A percentile compares a stretch with the other conserved stretches of the same genome.
These are phyloP conservation scores for Eudyptes chrysolophus DNA, from an alignment of 2,113 vertebrate species.

Conservation along the genomic window DNA sequence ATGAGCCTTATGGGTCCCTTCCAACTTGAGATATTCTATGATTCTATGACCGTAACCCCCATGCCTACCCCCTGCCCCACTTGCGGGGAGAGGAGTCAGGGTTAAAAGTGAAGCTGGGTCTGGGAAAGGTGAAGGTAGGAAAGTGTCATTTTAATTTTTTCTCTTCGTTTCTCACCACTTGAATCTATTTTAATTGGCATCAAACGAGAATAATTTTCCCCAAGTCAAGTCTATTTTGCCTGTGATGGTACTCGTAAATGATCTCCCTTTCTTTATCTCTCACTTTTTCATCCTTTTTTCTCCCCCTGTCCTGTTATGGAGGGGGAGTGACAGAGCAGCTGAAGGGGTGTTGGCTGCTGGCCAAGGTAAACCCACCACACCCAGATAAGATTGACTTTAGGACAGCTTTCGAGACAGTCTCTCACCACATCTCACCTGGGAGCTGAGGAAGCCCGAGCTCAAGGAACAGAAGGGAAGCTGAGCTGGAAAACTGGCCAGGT, in stretches of 20 bases:
- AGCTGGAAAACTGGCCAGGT: neutral
- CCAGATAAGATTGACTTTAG: neutral
- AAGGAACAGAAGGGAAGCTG: neutral
- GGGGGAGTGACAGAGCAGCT: neutral
- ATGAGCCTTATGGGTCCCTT: too few species aligned
- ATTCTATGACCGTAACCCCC: accelerated
- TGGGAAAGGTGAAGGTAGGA: neutral
- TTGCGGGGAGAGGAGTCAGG: accelerated
- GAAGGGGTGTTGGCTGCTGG: neutral
- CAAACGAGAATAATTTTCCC: neutral
- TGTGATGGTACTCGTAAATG: neutral
- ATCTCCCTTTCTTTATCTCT: neutral
- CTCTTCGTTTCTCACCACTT: neutral
- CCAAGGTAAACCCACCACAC: neutral
- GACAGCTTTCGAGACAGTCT: neutral
- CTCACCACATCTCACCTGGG: neutral
- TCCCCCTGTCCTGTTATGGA: neutral
- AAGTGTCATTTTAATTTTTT: neutral
- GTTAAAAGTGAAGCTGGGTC: neutral
- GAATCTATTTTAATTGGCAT: neutral
- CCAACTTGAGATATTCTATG: too few species aligned
- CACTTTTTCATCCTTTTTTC: neutral
- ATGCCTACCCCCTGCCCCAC: neutral
- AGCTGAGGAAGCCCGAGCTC: neutral
- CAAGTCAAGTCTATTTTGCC: neutral